These are phyloP conservation scores for Hypothenemus hampei DNA, from an alignment of 1,140 invertebrate species.

Conservation along the genomic window DNA sequence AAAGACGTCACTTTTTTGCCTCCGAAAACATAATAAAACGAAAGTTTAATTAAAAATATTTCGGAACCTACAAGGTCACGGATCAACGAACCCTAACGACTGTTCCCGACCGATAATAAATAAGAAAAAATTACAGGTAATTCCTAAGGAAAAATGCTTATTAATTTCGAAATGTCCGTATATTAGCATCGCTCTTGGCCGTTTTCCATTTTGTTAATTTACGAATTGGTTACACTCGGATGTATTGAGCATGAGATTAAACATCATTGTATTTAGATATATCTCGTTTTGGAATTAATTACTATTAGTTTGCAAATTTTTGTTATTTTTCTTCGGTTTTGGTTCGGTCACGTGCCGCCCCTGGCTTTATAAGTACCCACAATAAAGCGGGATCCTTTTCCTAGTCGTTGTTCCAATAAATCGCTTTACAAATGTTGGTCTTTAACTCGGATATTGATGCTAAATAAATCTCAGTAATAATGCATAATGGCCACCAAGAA, in stretches of 20 bases:
- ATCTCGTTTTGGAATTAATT: not conserved
- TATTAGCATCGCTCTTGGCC: not conserved
- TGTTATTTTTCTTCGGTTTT: too few relatives aligned
- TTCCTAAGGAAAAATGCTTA: not conserved
- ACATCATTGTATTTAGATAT: not conserved
- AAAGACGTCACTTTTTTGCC: too few relatives aligned
- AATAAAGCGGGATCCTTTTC: conserved; percentile 9
- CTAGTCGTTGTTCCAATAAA: conserved; percentile 18
- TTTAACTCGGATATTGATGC: conserved; percentile 20
- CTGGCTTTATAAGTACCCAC: not conserved
- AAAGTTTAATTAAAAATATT: too few relatives aligned
- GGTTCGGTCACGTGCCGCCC: not conserved
- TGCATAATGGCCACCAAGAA: conserved; percentile 19
- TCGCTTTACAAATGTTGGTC: conserved; percentile 15
- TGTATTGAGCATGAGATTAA: not conserved
- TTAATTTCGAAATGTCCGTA: not conserved
- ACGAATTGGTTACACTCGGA: not conserved
- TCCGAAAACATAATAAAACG: too few relatives aligned
- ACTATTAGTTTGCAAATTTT: too few relatives aligned
- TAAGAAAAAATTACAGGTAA: not conserved
- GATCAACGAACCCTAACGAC: not conserved
- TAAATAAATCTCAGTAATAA: conserved; percentile 22
- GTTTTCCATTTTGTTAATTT: not conserved
- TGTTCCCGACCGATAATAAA: not conserved
- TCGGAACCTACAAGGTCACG: not conserved